These are phyloP conservation scores for Noctua janthe DNA, from an alignment of 2,888 invertebrate species.

Conservation along the genomic window DNA sequence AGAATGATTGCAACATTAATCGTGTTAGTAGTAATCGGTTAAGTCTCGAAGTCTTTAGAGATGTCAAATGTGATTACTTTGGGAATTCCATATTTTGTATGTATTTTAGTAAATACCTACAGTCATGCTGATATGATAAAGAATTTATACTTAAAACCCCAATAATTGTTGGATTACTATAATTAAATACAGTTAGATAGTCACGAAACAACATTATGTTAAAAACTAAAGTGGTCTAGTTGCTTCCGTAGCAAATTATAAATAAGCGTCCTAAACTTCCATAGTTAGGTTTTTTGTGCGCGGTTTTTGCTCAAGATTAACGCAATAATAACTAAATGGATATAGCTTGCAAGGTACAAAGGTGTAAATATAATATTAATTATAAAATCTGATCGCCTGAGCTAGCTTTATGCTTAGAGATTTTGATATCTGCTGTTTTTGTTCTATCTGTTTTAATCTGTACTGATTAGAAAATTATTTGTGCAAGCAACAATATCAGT, in stretches of 20 bases:
- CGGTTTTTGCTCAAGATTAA: conserved; percentile 40
- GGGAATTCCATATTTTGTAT: conserved; percentile 19
- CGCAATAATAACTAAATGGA: conserved; percentile 17
- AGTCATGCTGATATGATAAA: conserved; percentile 10
- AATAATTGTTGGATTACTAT: conserved; percentile 21
- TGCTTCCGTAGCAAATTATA: conserved; percentile 50
- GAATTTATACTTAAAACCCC: background rate
- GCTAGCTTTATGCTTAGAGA: background rate
- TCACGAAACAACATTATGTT: conserved; percentile 35
- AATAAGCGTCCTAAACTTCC: conserved; percentile 42
- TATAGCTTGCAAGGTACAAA: background rate
- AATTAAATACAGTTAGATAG: conserved; percentile 57
- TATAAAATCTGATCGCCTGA: background rate
- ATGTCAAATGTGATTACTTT: background rate
- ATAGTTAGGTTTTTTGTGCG: conserved; percentile 40
- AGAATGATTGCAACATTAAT: conserved; percentile 19
- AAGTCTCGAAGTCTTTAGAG: conserved; percentile 15
- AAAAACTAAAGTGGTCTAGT: conserved; percentile 39
- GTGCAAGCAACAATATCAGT: conserved; percentile 24
- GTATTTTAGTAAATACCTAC: background rate
- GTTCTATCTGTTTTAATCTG: background rate
- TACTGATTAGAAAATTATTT: conserved; percentile 25
- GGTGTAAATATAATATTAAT: background rate
- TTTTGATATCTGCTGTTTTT: conserved; percentile 3
- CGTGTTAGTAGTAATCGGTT: conserved; percentile 20